Evolutionary conservation across 2,888 invertebrate genomes (phyloP).

Genomic region (Cryptocephalus moraei): DNA sequence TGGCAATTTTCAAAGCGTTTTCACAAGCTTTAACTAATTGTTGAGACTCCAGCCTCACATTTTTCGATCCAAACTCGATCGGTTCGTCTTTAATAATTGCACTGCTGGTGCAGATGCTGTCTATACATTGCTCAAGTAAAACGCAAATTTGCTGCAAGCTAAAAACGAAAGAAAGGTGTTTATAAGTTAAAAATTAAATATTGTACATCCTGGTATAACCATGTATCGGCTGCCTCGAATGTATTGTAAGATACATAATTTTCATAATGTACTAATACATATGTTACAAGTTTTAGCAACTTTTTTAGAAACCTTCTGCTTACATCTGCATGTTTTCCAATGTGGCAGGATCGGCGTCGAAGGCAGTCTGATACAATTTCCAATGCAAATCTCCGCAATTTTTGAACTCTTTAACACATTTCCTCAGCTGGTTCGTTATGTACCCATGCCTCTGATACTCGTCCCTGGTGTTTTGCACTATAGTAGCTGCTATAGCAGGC

Average conservation of each 20-base stretch:
- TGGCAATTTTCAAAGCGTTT: constrained; percentile 34
- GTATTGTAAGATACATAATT: no score
- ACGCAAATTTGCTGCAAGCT: constrained; percentile 74
- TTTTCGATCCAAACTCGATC: constrained; percentile 34
- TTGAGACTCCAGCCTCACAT: constrained; percentile 37
- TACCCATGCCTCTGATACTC: constrained; percentile 71
- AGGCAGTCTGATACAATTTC: constrained; percentile 70
- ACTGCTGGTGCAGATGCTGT: constrained; percentile 52
- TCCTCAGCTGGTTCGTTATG: constrained; percentile 67
- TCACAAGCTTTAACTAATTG: constrained; percentile 38
- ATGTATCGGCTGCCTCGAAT: no score
- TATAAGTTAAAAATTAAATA: no score
- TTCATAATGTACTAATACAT: no score
- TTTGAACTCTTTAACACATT: constrained; percentile 63
- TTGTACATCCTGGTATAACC: no score
- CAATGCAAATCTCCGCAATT: constrained; percentile 63
- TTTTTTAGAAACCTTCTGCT: no score
- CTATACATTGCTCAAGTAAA: constrained; percentile 64
- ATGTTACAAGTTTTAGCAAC: no score
- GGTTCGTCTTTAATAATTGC: constrained; percentile 29
- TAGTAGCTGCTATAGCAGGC: constrained; percentile 78
- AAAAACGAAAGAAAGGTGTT: constrained; percentile 5
- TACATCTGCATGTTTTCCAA: constrained; percentile 62
- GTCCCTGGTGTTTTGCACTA: constrained; percentile 68
- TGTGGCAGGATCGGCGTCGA: constrained; percentile 75